Evolutionary conservation across 2,113 vertebrate genomes (phyloP).

Genomic region (Hepsetus odoe): DNA sequence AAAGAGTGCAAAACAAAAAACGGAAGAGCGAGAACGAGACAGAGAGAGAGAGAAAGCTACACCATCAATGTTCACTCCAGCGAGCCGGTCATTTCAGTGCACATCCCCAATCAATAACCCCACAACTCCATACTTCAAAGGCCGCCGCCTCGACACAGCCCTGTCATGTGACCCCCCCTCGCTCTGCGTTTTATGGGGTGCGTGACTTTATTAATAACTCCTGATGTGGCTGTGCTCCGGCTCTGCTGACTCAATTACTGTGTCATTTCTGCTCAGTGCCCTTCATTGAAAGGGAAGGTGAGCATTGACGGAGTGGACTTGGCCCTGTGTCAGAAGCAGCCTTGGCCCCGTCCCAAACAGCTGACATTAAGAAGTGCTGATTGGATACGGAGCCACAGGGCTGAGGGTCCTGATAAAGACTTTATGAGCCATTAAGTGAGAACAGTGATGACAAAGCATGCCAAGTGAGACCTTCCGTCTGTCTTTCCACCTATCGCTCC

Average conservation of each 20-base stretch:
- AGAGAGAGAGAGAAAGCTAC: slow-evolving; percentile 3
- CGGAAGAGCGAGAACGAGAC: no score
- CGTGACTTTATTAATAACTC: slow-evolving; percentile 29
- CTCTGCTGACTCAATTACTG: background rate
- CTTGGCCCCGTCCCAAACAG: slow-evolving; percentile 49
- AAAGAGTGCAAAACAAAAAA: no score
- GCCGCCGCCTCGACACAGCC: background rate
- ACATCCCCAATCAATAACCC: slow-evolving; percentile 3
- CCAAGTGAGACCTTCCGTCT: slow-evolving; percentile 1
- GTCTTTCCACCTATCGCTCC: background rate
- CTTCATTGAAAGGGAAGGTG: background rate
- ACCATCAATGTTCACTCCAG: background rate
- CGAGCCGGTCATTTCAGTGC: background rate
- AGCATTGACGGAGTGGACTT: background rate
- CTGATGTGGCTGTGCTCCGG: background rate
- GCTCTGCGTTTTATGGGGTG: background rate
- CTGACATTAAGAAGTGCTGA: slow-evolving; percentile 55
- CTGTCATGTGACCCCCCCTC: background rate
- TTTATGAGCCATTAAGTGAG: background rate
- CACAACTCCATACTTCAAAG: background rate
- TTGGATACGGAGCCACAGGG: slow-evolving; percentile 56
- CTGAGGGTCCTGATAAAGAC: slow-evolving; percentile 23
- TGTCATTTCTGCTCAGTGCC: slow-evolving; percentile 5
- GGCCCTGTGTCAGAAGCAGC: slow-evolving; percentile 12
- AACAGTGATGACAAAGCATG: slow-evolving; percentile 13